Base-by-base conservation (phyloP, 2,797 vertebrate genomes). In the Diceros bicornis region DNA sequence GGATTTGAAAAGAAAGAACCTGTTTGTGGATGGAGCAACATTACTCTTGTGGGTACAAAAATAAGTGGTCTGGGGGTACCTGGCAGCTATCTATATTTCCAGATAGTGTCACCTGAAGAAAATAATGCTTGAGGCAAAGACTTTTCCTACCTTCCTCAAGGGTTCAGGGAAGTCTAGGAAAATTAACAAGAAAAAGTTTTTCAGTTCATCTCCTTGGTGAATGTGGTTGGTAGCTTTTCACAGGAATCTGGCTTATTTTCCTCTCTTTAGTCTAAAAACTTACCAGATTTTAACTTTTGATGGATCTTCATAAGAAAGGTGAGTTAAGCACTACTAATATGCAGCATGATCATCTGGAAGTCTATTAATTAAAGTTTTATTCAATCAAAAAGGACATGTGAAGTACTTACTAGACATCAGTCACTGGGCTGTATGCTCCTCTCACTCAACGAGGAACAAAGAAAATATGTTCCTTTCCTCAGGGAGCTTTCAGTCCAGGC, bases 251-350 rank as follows among this genome's bases (percentile, higher is more conserved):
- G 16, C 50, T 69, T 52, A 59, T 68, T 79, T 57, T 50, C 47
- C 72, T 90, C 64, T 64, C 41, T 85, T 71, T 34, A 20, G 57
- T 47, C 29, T 77, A 64, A 72, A 86, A 96, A 34, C 59, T 94
- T 41, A n/a, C 20, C 66, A 59, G 59, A 62, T 34, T 62, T 93
- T 55, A 50, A 47, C 55, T 90, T 86, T 32, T 29, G 32, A 27
- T 27, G 57, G 11, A 25, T 74, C 23, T 59, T 79, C 57, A 59
- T 23, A n/a, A 86, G 74, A 79, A 79, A 32, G 29, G 34, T 3
- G 34, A 81, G 57, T 32, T 44, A 47, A 62, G 7, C 21, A 37
- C 32, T 66, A 37, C 20, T 72, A 21, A 93, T 37, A 78, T 7
- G 20, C 9, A 50, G 11, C 17, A 21, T 50, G 37, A 66, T 74